phyloP scores from a whole-genome alignment of 2,888 invertebrate genomes.

The Salticus scenicus region DNA sequence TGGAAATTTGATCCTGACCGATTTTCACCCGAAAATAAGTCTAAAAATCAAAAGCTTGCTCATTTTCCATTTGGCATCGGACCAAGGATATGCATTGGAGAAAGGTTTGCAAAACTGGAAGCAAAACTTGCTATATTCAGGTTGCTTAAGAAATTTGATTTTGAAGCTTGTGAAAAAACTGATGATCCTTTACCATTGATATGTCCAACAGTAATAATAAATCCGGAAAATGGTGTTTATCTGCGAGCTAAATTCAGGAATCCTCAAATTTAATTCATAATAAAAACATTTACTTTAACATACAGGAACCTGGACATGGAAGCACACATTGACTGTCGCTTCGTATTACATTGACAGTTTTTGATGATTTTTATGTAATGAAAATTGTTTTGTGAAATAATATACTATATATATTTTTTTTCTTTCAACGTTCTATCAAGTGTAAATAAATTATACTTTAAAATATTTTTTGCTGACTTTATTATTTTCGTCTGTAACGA shows the following conservation, averaged over 20 bases:
- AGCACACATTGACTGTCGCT: too few species aligned
- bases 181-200: conserved; percentile 60
- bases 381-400: too few species aligned
- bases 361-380: too few species aligned
- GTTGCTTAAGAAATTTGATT: conserved; percentile 58
- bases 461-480: too few species aligned
- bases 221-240: conserved; percentile 68
- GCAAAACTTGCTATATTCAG: conserved; percentile 66
- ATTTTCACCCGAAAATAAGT: conserved; percentile 68
- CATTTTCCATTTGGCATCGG: conserved; percentile 71
- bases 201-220: conserved; percentile 67
- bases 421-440: too few species aligned
- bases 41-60: conserved; percentile 32
- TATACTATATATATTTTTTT: too few species aligned
- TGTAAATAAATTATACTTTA: too few species aligned
- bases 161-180: conserved; percentile 58
- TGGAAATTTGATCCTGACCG: conserved; percentile 73
- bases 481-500: too few species aligned
- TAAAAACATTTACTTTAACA: too few species aligned
- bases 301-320: too few species aligned
- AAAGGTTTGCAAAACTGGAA: conserved; percentile 71
- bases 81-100: conserved; percentile 71
- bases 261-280: neutral
- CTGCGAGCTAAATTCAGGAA: conserved; percentile 38
- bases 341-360: too few species aligned